A percentile compares a stretch with the other conserved stretches of the same genome.
These are phyloP conservation scores for Moxostoma hubbsi DNA, from an alignment of 2,797 vertebrate genomes.

Conservation along the genomic window DNA sequence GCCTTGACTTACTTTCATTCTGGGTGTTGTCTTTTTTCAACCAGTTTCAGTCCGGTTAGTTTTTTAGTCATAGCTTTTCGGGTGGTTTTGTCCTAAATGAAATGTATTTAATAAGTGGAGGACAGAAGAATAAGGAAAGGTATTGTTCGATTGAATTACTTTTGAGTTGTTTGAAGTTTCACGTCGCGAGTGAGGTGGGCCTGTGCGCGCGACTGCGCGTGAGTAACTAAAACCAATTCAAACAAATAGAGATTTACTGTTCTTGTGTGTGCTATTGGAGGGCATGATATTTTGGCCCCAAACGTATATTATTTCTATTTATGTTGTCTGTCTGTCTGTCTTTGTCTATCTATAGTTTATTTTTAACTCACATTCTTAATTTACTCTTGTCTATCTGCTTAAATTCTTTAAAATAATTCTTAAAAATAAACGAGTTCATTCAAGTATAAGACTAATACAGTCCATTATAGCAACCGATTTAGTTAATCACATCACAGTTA, in stretches of 20 bases:
- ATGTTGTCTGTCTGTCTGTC: too few relatives aligned
- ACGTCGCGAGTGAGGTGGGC: conserved; percentile 35
- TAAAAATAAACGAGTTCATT: too few relatives aligned
- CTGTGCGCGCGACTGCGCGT: conserved; percentile 13
- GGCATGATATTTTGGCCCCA: too few relatives aligned
- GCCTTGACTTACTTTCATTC: conserved; percentile 34
- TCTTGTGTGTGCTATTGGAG: too few relatives aligned
- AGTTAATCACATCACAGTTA: background rate
- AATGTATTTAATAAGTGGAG: background rate
- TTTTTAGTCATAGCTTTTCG: background rate
- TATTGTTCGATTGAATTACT: conserved; percentile 3
- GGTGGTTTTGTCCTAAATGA: background rate
- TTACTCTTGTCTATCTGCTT: too few relatives aligned
- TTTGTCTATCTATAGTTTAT: too few relatives aligned
- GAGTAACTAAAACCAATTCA: background rate
- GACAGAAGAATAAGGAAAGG: background rate
- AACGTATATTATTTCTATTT: too few relatives aligned
- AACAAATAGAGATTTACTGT: background rate
- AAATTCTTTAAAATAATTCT: too few relatives aligned
- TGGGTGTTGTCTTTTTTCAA: conserved; percentile 52
- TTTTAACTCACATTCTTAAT: too few relatives aligned
- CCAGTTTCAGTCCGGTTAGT: background rate
- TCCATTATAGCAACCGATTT: background rate
- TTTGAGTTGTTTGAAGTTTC: conserved; percentile 43
- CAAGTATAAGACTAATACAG: too few relatives aligned